Percentiles rank a stretch among this genome's conserved stretches.
These are phyloP conservation scores for Dermochelys coriacea DNA, from an alignment of 2,797 vertebrate genomes.

Conservation along the genomic window DNA sequence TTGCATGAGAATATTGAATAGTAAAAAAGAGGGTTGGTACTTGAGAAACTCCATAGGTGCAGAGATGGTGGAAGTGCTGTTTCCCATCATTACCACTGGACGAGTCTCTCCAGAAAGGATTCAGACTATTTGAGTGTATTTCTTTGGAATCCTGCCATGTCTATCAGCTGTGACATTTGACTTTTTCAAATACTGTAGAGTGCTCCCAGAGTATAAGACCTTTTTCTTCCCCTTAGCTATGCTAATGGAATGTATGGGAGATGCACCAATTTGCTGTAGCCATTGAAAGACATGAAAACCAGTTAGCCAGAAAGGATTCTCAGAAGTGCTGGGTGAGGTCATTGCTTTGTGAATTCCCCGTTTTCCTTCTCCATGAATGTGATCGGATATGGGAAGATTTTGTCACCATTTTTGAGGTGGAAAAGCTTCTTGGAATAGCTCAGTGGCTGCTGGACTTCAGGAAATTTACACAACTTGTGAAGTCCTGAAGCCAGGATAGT, in stretches of 20 bases:
- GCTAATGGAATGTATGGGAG: neutral
- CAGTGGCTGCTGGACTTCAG: fast-evolving
- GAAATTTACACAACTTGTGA: neutral
- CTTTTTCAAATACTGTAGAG: neutral
- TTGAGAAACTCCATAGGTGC: neutral
- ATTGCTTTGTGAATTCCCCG: neutral
- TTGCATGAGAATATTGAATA: neutral
- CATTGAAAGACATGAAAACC: neutral
- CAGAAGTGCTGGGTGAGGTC: neutral
- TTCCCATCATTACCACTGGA: neutral
- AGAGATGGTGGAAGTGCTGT: neutral
- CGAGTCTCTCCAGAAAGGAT: neutral
- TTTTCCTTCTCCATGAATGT: neutral
- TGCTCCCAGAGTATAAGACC: neutral
- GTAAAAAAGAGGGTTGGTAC: neutral
- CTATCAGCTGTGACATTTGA: neutral
- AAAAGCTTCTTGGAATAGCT: neutral
- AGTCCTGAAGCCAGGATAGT: neutral
- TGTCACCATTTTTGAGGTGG: neutral
- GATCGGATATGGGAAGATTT: neutral
- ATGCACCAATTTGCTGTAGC: neutral
- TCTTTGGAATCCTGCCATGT: neutral
- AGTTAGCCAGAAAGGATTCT: neutral
- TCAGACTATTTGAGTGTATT: neutral
- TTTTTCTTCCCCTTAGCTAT: neutral